phyloP scores from a whole-genome alignment of 2,888 invertebrate genomes.

The Phasia obesa region DNA sequence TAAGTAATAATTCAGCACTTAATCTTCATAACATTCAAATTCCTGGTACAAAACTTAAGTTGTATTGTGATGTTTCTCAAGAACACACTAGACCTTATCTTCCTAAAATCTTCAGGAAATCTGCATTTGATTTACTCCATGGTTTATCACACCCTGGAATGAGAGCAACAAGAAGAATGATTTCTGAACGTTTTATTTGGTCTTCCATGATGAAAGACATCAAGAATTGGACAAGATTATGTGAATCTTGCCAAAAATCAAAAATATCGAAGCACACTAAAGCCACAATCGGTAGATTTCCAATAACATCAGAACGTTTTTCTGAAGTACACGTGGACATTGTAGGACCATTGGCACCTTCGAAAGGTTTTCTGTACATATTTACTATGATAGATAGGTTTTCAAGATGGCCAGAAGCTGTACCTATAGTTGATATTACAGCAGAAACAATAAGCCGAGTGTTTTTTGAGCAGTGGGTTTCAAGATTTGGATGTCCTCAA shows the following conservation, averaged over 20 bases:
- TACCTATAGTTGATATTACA: conserved; percentile 23
- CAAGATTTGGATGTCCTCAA: conserved; percentile 44
- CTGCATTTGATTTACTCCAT: neutral
- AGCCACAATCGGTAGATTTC: neutral
- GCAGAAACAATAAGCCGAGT: conserved; percentile 14
- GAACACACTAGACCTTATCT: neutral
- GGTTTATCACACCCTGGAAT: neutral
- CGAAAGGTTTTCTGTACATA: neutral
- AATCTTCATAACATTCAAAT: neutral
- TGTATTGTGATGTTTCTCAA: neutral
- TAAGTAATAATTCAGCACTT: too few species aligned
- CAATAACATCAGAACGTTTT: neutral
- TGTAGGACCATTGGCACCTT: neutral
- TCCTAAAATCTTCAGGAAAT: conserved; percentile 37
- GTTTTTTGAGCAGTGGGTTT: conserved; percentile 31
- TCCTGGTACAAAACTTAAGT: neutral
- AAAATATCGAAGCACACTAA: neutral
- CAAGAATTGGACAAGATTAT: neutral
- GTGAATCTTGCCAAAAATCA: neutral
- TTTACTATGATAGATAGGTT: neutral
- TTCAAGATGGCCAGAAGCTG: neutral
- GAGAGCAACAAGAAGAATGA: neutral
- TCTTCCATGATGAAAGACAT: neutral
- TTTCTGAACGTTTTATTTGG: neutral
- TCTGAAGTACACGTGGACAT: neutral